Evolutionary conservation across 2,888 invertebrate genomes (phyloP).

Genomic region (Amiota minor): DNA sequence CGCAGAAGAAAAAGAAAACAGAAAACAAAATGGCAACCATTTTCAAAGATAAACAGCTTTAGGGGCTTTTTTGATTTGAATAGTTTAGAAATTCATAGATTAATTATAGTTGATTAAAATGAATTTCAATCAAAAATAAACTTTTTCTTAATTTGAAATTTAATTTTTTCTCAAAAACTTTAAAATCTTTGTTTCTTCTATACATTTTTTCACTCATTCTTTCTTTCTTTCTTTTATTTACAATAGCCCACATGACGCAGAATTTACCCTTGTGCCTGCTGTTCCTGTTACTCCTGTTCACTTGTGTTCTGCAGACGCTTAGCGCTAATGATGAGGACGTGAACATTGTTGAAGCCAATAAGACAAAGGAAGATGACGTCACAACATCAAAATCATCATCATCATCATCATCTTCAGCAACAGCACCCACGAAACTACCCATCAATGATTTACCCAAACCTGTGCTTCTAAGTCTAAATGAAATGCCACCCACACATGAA

Average conservation of each 20-base stretch:
- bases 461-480: slow-evolving; percentile 33
- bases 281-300: neutral
- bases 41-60: neutral
- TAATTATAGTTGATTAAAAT: neutral
- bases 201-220: too few species aligned
- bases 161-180: neutral
- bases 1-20: neutral
- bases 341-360: neutral
- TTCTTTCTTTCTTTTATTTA: neutral
- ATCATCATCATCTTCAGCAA: neutral
- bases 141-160: too few species aligned
- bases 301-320: neutral
- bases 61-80: neutral
- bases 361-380: neutral
- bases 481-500: neutral
- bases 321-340: neutral
- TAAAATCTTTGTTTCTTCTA: neutral
- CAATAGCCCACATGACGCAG: slow-evolving; percentile 10
- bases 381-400: neutral
- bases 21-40: neutral
- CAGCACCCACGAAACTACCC: slow-evolving; percentile 45
- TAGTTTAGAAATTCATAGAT: neutral
- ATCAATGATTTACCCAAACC: slow-evolving; percentile 62
- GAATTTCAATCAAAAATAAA: neutral
- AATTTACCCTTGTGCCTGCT: neutral